These are phyloP conservation scores for roundworm (Caenorhabditis elegans) DNA, from an alignment of 1,140 invertebrate species.

Conservation along the genomic window WBcel235 BX284606.5:11009501-11010000, in stretches of 20 bases:
- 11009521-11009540: neutral
- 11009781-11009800: too few relatives aligned
- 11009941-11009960: neutral
- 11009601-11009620: slow-evolving; percentile 12
- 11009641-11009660: neutral
- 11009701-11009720: too few relatives aligned
- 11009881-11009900: slow-evolving; percentile 30
- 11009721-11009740: too few relatives aligned
- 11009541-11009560: neutral
- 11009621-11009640: slow-evolving; percentile 2
- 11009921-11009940: slow-evolving; percentile 32
- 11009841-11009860: slow-evolving; percentile 19
- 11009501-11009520: neutral
- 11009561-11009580: slow-evolving; percentile 26
- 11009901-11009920: slow-evolving; percentile 9
- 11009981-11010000: neutral
- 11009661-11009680: neutral
- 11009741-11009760: too few relatives aligned
- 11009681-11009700: too few relatives aligned
- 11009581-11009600: slow-evolving; percentile 22
- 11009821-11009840: neutral
- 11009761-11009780: too few relatives aligned
- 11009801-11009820: too few relatives aligned
- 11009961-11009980: too few relatives aligned
- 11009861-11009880: neutral